Conservation (phyloP, 2,797 vertebrate genomes). For the Tarsius wallacei region DNA sequence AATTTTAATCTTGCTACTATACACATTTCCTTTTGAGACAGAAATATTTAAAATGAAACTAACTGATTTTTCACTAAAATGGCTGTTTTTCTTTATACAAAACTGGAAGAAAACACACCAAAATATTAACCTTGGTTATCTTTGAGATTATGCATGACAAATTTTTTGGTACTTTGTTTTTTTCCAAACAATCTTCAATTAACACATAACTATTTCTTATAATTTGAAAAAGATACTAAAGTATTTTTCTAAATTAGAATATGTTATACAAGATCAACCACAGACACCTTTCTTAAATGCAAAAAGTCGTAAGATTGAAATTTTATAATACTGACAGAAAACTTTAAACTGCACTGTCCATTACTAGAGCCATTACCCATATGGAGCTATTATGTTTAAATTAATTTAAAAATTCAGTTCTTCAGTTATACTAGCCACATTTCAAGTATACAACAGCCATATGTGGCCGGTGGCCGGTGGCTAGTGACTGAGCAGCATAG, state of each 20-base stretch:
- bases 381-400: background rate
- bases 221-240: background rate
- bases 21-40: background rate
- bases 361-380: constrained; percentile 12
- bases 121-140: constrained; percentile 31
- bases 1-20: constrained; percentile 42
- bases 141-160: background rate
- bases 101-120: constrained; percentile 18
- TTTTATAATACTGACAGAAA: constrained; percentile 19
- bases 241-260: constrained; percentile 11
- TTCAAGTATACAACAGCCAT: background rate
- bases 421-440: constrained; percentile 16
- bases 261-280: constrained; percentile 47
- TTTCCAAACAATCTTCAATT: constrained; percentile 56
- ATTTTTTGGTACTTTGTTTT: background rate
- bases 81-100: background rate
- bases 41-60: constrained; percentile 59
- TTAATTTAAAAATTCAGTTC: constrained; percentile 32
- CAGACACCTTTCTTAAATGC: background rate
- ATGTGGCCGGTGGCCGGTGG: background rate
- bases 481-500: background rate
- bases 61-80: background rate
- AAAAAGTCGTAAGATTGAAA: background rate
- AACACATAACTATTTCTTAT: constrained; percentile 17
- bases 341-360: background rate